Conservation (phyloP, 2,113 vertebrate genomes). For the Mohoua ochrocephala region DNA sequence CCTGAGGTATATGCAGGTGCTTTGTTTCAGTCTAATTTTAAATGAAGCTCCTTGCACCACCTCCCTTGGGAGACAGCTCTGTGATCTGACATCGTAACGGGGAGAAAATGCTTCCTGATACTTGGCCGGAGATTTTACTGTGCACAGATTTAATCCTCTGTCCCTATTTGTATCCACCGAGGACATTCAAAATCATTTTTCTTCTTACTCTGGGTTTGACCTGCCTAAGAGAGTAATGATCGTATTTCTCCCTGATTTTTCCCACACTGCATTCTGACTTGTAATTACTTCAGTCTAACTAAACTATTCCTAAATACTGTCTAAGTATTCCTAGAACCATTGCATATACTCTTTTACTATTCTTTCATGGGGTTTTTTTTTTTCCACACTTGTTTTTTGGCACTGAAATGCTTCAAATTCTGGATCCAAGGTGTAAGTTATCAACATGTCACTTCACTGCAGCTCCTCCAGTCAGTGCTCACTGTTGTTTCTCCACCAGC, state of each 20-base stretch:
- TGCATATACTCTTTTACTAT: not conserved
- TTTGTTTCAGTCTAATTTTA: conserved; percentile 54
- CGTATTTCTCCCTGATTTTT: not conserved
- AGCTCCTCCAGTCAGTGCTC: not conserved
- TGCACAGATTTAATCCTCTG: not conserved
- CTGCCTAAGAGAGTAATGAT: not conserved
- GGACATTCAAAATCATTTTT: not conserved
- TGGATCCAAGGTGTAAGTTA: not conserved
- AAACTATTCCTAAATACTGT: not conserved
- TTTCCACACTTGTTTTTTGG: not conserved
- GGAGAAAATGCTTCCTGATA: not conserved
- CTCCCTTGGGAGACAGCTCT: not conserved
- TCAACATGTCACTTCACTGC: not conserved
- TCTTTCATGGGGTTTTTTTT: not conserved
- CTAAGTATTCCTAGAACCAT: not conserved
- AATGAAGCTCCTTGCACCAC: not conserved
- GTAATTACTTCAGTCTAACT: not conserved
- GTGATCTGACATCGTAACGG: not conserved
- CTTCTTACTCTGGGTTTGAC: not conserved
- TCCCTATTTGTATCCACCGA: not conserved
- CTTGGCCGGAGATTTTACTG: not conserved
- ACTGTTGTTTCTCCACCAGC: not conserved
- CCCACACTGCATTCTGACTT: not conserved
- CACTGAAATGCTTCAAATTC: not conserved
- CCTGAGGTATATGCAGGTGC: conserved; percentile 33